Evolutionary conservation across 2,113 vertebrate species (phyloP).

Genomic region (Canis aureus): DNA sequence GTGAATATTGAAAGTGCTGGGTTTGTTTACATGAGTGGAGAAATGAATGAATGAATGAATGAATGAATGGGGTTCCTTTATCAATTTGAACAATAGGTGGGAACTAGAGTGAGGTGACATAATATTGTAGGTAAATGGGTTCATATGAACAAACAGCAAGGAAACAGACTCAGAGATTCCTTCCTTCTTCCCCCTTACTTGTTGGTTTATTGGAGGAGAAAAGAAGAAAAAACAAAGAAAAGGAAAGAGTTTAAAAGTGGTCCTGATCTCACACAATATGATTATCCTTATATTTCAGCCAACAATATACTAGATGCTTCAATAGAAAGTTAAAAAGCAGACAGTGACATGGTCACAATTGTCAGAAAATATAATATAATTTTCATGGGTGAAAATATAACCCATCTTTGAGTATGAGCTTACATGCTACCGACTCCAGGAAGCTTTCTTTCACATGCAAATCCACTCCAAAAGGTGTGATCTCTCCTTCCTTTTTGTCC

Average conservation of each 20-base stretch:
- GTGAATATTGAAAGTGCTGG: not conserved
- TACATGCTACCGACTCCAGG: not conserved
- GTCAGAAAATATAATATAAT: not conserved
- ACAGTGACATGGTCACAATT: not conserved
- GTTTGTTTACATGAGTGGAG: not conserved
- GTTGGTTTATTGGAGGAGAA: not conserved
- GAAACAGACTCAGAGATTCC: not conserved
- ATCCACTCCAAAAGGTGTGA: not conserved
- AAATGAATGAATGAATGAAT: not conserved
- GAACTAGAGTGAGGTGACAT: not conserved
- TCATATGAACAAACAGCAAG: not conserved
- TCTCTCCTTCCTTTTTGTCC: not conserved
- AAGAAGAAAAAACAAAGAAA: not conserved
- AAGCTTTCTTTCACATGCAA: not conserved
- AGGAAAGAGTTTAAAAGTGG: not conserved
- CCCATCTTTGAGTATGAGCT: not conserved
- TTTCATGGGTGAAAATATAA: not conserved
- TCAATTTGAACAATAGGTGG: not conserved
- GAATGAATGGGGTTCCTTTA: not conserved
- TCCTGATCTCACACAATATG: not conserved
- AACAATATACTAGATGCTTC: not conserved
- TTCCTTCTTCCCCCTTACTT: not conserved
- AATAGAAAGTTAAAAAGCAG: not conserved
- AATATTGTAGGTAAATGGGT: not conserved
- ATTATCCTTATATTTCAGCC: not conserved